Evolutionary conservation across 2,888 invertebrate genomes (phyloP).

Genomic region (Syrista parreyssii): DNA sequence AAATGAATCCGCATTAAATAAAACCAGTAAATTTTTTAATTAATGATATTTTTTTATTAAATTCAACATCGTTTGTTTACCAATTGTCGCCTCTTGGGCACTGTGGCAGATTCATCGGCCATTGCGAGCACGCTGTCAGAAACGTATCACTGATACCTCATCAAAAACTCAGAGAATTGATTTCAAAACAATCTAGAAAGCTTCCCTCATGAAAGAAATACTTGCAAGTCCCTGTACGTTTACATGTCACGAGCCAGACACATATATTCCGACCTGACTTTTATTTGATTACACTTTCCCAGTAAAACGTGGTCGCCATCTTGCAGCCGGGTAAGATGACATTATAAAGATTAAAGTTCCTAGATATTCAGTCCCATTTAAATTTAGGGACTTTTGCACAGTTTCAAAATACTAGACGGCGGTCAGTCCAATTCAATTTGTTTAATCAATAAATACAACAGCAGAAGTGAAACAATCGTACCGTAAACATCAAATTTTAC

Average conservation of each 20-base stretch:
- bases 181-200: not conserved
- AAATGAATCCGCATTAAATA: not conserved
- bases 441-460: slow-evolving; percentile 40
- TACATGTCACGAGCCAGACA: slow-evolving; percentile 44
- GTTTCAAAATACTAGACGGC: not conserved
- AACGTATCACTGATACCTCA: slow-evolving; percentile 57
- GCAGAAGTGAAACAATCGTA: not conserved
- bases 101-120: slow-evolving; percentile 60
- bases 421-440: slow-evolving; percentile 29
- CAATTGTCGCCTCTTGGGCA: slow-evolving; percentile 63
- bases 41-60: slow-evolving; percentile 5
- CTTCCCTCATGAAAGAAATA: not conserved
- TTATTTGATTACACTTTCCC: slow-evolving; percentile 35
- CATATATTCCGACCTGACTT: slow-evolving; percentile 25
- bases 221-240: slow-evolving; percentile 28
- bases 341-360: not conserved
- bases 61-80: slow-evolving; percentile 52
- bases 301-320: slow-evolving; percentile 41
- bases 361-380: not conserved
- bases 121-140: slow-evolving; percentile 59
- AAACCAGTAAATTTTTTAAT: not conserved
- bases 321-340: slow-evolving; percentile 29
- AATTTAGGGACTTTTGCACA: not conserved
- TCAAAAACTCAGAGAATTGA: slow-evolving; percentile 26
- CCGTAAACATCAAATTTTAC: not conserved